phyloP scores from a whole-genome alignment of 1,140 invertebrate genomes.

The Dreissena polymorpha region DNA sequence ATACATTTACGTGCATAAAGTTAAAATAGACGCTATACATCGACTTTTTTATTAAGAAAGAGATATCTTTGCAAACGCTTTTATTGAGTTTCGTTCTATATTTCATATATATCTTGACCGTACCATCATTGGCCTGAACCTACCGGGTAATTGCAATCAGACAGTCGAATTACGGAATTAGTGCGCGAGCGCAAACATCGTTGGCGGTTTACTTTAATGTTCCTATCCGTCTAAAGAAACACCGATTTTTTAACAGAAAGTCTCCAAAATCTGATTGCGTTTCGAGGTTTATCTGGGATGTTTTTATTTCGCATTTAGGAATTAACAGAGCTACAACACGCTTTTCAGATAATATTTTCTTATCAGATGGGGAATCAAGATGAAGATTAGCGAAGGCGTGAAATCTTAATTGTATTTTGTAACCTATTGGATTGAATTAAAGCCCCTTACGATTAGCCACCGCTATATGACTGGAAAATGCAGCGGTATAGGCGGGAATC shows the following conservation, averaged over 20 bases:
- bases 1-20: no score
- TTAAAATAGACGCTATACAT: no score
- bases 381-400: neutral
- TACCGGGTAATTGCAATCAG: slow-evolving; percentile 59
- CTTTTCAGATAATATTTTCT: no score
- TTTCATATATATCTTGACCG: neutral
- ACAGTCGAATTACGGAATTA: slow-evolving; percentile 52
- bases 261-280: neutral
- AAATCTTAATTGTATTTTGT: slow-evolving; percentile 8
- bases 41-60: no score
- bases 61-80: no score
- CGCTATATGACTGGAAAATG: no score
- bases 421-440: slow-evolving; percentile 1
- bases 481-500: no score
- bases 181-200: slow-evolving; percentile 46
- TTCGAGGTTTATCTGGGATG: neutral
- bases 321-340: no score
- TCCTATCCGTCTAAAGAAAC: neutral
- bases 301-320: slow-evolving; percentile 1
- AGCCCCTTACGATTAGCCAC: neutral
- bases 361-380: no score
- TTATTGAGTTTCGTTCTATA: no score
- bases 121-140: slow-evolving; percentile 16
- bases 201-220: slow-evolving; percentile 26
- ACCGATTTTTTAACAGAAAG: neutral